These are phyloP conservation scores for Kryptolebias marmoratus DNA, from an alignment of 2,113 vertebrate genomes.

Conservation along the genomic window DNA sequence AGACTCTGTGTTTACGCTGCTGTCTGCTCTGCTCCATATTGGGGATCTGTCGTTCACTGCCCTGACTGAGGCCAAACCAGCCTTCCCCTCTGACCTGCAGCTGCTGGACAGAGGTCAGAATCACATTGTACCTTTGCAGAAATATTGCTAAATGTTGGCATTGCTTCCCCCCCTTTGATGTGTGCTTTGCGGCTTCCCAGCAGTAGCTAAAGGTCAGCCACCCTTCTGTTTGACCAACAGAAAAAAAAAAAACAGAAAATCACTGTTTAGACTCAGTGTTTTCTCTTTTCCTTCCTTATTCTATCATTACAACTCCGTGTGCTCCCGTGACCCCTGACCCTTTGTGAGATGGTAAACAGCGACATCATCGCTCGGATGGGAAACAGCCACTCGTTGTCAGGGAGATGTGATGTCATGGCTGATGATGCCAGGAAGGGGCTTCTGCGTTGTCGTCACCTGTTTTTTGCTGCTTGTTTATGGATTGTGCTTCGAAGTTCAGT, in stretches of 20 bases:
- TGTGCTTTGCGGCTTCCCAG: slow-evolving; percentile 24
- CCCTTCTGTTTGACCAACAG: slow-evolving; percentile 38
- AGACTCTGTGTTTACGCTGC: slow-evolving; percentile 89
- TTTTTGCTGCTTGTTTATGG: slow-evolving; percentile 46
- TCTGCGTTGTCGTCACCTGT: slow-evolving; percentile 48
- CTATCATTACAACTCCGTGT: slow-evolving; percentile 51
- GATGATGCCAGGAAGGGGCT: slow-evolving; percentile 53
- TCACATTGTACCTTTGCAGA: slow-evolving; percentile 7
- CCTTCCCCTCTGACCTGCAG: slow-evolving; percentile 90
- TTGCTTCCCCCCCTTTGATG: not conserved
- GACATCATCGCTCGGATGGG: slow-evolving; percentile 57
- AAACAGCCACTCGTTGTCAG: slow-evolving; percentile 57
- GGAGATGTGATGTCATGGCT: slow-evolving; percentile 61
- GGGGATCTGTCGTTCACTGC: slow-evolving; percentile 88
- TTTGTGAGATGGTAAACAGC: slow-evolving; percentile 71
- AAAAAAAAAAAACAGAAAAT: not conserved
- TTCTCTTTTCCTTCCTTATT: not conserved
- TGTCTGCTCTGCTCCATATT: slow-evolving; percentile 89
- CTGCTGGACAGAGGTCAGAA: slow-evolving; percentile 92
- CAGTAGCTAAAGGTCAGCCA: slow-evolving; percentile 28
- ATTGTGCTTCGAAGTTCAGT: slow-evolving; percentile 56
- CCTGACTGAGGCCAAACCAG: slow-evolving; percentile 83
- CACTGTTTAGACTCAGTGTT: not conserved
- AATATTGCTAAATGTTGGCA: not conserved
- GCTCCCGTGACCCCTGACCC: slow-evolving; percentile 53